These are phyloP conservation scores for Boloria selene DNA, from an alignment of 2,888 invertebrate species.

Conservation along the genomic window DNA sequence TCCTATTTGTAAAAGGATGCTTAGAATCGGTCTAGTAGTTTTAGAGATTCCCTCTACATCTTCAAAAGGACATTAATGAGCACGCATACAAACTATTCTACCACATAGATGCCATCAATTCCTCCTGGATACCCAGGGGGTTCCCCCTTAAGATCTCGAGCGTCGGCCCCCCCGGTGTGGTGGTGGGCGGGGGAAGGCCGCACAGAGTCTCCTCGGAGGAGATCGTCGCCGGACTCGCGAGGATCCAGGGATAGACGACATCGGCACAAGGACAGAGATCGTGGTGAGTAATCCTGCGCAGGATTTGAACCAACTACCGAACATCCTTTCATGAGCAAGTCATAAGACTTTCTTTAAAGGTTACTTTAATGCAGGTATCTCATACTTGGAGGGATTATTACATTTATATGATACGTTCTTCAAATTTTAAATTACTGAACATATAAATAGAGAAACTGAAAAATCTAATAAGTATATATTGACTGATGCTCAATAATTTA, in stretches of 20 bases:
- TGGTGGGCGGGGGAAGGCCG: slow-evolving; percentile 43
- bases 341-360: no score
- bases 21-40: neutral
- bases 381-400: no score
- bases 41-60: neutral
- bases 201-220: slow-evolving; percentile 53
- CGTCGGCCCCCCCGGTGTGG: slow-evolving; percentile 65
- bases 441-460: no score
- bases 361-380: no score
- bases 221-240: slow-evolving; percentile 70
- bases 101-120: slow-evolving; percentile 44
- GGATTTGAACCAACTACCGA: no score
- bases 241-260: slow-evolving; percentile 56
- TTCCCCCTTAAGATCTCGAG: slow-evolving; percentile 59
- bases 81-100: neutral
- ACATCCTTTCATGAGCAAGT: no score
- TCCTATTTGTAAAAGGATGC: no score
- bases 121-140: slow-evolving; percentile 42
- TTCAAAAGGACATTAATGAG: no score
- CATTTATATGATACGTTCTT: no score
- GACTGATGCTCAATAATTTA: no score
- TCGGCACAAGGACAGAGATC: slow-evolving; percentile 57
- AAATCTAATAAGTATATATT: no score
- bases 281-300: slow-evolving; percentile 45
- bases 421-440: no score